phyloP scores from a whole-genome alignment of 2,113 vertebrate genomes.

The Nesoenas mayeri region DNA sequence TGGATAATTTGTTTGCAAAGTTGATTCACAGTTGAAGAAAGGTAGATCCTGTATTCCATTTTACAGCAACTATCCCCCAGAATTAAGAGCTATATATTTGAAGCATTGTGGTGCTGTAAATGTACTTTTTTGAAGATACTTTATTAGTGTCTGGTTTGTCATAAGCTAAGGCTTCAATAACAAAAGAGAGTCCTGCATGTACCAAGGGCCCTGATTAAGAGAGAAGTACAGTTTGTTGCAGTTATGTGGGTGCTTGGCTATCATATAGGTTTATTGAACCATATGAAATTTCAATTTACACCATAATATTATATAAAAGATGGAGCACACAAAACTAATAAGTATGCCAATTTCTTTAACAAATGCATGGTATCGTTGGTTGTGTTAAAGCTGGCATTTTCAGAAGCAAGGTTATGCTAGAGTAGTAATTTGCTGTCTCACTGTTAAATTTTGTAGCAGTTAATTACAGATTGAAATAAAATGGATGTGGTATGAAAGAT shows the following conservation, averaged over 20 bases:
- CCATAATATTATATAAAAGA: constrained; percentile 75
- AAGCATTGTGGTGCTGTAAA: not conserved
- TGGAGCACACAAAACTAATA: constrained; percentile 72
- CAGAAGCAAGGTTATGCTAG: constrained; percentile 64
- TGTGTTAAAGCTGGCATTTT: constrained; percentile 71
- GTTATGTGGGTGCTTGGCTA: constrained; percentile 71
- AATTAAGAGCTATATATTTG: constrained; percentile 10
- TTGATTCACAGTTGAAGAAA: constrained; percentile 17
- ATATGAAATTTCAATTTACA: constrained; percentile 79
- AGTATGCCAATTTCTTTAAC: constrained; percentile 72
- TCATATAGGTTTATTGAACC: constrained; percentile 82
- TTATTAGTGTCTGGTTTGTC: constrained; percentile 46
- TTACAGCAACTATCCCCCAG: not conserved
- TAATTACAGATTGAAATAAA: constrained; percentile 79
- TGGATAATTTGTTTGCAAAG: not conserved
- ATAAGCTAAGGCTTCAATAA: constrained; percentile 40
- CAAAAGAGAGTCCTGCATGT: not conserved
- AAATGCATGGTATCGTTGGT: constrained; percentile 68
- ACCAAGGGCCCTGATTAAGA: constrained; percentile 55
- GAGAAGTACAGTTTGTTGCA: constrained; percentile 66
- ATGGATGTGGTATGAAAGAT: constrained; percentile 62
- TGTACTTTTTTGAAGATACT: constrained; percentile 48
- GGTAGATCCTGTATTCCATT: not conserved
- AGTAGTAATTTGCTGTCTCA: constrained; percentile 72
- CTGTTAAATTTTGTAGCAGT: constrained; percentile 78